These are phyloP conservation scores for Brienomyrus brachyistius DNA, from an alignment of 2,113 vertebrate genomes.

Conservation along the genomic window DNA sequence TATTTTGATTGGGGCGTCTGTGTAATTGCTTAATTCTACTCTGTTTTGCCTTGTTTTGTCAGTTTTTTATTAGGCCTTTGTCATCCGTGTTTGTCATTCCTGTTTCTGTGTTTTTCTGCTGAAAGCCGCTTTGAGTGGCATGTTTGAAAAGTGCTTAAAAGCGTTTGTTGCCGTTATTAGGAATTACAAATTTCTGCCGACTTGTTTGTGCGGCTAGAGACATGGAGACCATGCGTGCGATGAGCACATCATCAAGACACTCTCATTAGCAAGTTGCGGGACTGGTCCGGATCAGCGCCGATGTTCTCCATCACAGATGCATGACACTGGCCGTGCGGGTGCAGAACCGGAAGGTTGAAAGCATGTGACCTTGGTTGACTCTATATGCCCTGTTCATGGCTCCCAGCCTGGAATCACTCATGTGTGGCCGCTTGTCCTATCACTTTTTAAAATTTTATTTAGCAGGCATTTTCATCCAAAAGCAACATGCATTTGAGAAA, in stretches of 20 bases:
- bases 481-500: background rate
- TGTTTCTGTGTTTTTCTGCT: background rate
- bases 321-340: background rate
- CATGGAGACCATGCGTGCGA: background rate
- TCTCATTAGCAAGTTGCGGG: too few relatives aligned
- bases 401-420: background rate
- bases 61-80: background rate
- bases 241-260: background rate
- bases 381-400: background rate
- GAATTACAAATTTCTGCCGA: background rate
- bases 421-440: background rate
- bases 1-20: background rate
- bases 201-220: background rate
- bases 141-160: background rate
- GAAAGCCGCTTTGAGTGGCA: background rate
- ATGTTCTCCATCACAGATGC: background rate
- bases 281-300: background rate
- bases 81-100: background rate
- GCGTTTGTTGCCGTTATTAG: background rate
- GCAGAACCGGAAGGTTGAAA: background rate
- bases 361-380: background rate
- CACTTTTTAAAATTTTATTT: background rate
- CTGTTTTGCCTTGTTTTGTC: slow-evolving; percentile 1
- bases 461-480: background rate
- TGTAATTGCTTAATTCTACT: slow-evolving; percentile 1